Conservation (phyloP, 2,888 invertebrate species). For the Caenorhabditis imperialis region DNA sequence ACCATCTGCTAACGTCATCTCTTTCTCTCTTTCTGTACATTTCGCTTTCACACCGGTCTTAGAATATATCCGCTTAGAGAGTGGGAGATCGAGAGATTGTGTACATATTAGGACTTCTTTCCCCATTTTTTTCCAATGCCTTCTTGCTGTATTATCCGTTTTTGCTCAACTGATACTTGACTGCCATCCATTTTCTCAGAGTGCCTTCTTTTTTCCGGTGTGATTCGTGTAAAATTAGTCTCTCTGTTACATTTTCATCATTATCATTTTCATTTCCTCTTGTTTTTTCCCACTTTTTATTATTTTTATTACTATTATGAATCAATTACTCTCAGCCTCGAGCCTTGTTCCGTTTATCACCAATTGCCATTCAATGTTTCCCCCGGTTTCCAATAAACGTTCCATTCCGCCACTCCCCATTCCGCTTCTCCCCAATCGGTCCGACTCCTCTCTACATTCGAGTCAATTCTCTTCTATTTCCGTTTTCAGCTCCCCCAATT, state of each 20-base stretch:
- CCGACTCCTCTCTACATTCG: neutral
- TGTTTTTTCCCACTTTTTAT: slow-evolving; percentile 1
- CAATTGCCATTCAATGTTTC: neutral
- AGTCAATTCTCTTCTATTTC: too few species aligned
- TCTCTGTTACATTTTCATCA: neutral
- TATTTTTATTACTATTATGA: too few species aligned
- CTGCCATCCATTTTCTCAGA: neutral
- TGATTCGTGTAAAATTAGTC: slow-evolving; percentile 15
- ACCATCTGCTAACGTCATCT: too few species aligned
- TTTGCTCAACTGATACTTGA: neutral
- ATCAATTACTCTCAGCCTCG: too few species aligned
- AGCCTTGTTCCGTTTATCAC: neutral
- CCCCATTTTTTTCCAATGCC: slow-evolving; percentile 1
- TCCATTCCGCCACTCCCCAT: neutral
- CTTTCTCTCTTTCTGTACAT: too few species aligned
- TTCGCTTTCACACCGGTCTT: too few species aligned
- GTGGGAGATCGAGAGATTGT: too few species aligned
- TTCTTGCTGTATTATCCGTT: neutral
- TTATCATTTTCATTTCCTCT: neutral
- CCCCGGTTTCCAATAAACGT: neutral
- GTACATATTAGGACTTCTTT: neutral
- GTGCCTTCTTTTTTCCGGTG: slow-evolving; percentile 7
- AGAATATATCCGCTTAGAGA: slow-evolving; percentile 22
- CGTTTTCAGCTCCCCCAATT: too few species aligned
- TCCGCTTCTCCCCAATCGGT: slow-evolving; percentile 5